These are phyloP conservation scores for Symphodus melops DNA, from an alignment of 2,113 vertebrate species.

Conservation along the genomic window DNA sequence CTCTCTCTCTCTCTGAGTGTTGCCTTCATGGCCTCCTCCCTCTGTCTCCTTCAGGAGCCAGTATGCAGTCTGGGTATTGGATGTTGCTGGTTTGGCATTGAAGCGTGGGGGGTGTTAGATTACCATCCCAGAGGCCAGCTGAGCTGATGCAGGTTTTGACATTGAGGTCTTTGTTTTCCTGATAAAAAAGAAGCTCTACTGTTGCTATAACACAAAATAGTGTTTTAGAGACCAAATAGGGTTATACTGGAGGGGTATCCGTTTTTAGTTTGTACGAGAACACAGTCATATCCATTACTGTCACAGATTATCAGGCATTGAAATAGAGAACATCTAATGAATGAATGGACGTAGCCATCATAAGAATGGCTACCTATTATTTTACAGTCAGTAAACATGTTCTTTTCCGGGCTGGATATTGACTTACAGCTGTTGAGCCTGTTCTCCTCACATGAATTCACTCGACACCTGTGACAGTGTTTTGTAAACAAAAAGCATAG, in stretches of 20 bases:
- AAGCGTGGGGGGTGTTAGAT: slow-evolving; percentile 64
- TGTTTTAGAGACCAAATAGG: not conserved
- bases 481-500: slow-evolving; percentile 22
- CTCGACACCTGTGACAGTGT: slow-evolving; percentile 19
- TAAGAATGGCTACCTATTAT: not conserved
- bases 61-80: slow-evolving; percentile 39
- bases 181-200: slow-evolving; percentile 28
- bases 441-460: not conserved
- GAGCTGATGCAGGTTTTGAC: slow-evolving; percentile 62
- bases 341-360: too few relatives aligned
- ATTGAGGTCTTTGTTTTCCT: slow-evolving; percentile 51
- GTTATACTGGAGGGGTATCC: not conserved
- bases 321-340: not conserved
- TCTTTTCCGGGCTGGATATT: not conserved
- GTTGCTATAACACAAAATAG: slow-evolving; percentile 28
- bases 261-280: not conserved
- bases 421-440: not conserved
- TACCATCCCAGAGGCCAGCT: slow-evolving; percentile 61
- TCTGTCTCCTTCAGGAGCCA: slow-evolving; percentile 13
- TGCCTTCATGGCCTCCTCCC: not conserved
- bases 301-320: not conserved
- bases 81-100: slow-evolving; percentile 56
- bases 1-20: not conserved
- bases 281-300: not conserved
- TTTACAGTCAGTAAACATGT: too few relatives aligned